Conservation (phyloP, 1,140 invertebrate genomes). For the Chlorops oryzae region DNA sequence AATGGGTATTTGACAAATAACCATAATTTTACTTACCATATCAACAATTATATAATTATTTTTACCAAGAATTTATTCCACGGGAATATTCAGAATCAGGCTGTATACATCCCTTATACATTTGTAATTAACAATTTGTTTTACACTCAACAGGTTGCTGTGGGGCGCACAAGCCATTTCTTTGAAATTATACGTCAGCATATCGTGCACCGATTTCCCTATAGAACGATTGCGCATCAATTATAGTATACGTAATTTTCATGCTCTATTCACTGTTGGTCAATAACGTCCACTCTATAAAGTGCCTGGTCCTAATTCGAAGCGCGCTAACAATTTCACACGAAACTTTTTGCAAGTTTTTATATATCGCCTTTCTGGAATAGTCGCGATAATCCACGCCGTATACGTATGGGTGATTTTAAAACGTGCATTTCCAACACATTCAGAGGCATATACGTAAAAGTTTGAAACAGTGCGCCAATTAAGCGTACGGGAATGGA, state of each 20-base stretch:
- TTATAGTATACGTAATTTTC: conserved; percentile 86
- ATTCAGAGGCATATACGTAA: conserved; percentile 98
- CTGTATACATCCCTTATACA: no score
- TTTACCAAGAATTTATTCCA: no score
- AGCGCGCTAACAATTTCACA: conserved; percentile 96
- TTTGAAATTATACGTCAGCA: conserved; percentile 87
- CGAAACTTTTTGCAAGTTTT: conserved; percentile 97
- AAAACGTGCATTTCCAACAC: conserved; percentile 91
- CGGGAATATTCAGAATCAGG: no score
- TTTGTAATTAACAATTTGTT: neutral
- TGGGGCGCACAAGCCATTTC: conserved; percentile 96
- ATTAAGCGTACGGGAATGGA: conserved; percentile 86
- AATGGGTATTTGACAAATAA: no score
- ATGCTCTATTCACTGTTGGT: conserved; percentile 85
- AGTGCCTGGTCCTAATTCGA: conserved; percentile 98
- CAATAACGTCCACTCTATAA: conserved; percentile 97
- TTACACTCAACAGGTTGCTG: conserved; percentile 62
- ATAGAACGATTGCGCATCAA: conserved; percentile 85
- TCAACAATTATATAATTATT: no score
- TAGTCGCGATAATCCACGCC: conserved; percentile 78
- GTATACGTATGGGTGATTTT: conserved; percentile 99
- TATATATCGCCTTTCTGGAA: conserved; percentile 99
- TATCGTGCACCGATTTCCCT: conserved; percentile 94
- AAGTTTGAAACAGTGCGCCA: conserved; percentile 92
- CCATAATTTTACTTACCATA: no score